phyloP scores from a whole-genome alignment of 2,113 vertebrate genomes.

The Ifrita kowaldi region DNA sequence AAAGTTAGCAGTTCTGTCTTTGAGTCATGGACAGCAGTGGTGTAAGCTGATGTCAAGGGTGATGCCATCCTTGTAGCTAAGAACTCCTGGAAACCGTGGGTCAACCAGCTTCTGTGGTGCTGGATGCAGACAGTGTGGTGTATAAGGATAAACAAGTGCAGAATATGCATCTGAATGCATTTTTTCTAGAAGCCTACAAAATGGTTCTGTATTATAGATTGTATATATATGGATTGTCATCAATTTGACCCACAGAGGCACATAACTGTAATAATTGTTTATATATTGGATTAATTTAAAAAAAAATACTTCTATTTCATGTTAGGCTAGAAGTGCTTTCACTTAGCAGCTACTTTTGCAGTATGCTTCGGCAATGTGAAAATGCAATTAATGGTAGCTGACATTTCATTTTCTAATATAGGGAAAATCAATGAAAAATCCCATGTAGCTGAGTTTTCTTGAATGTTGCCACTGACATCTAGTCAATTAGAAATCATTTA shows the following conservation, averaged over 20 bases:
- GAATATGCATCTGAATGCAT: not conserved
- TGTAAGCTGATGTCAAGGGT: not conserved
- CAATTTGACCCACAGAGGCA: constrained; percentile 8
- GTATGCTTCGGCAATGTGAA: constrained; percentile 44
- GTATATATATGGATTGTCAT: not conserved
- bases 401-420: constrained; percentile 70
- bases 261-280: constrained; percentile 43
- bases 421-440: constrained; percentile 69
- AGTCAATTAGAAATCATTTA: constrained; percentile 61
- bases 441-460: constrained; percentile 61
- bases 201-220: not conserved
- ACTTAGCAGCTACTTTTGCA: constrained; percentile 44
- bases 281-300: constrained; percentile 47
- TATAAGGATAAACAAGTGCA: not conserved
- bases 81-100: not conserved
- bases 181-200: constrained; percentile 14
- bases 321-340: constrained; percentile 44
- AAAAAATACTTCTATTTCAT: not conserved
- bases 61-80: not conserved
- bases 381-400: constrained; percentile 68
- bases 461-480: constrained; percentile 52
- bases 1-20: not conserved
- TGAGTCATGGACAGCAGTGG: not conserved
- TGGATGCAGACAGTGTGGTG: not conserved
- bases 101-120: not conserved